Evolutionary conservation across 2,113 vertebrate species (phyloP).

Genomic region (Baryphthengus martii): DNA sequence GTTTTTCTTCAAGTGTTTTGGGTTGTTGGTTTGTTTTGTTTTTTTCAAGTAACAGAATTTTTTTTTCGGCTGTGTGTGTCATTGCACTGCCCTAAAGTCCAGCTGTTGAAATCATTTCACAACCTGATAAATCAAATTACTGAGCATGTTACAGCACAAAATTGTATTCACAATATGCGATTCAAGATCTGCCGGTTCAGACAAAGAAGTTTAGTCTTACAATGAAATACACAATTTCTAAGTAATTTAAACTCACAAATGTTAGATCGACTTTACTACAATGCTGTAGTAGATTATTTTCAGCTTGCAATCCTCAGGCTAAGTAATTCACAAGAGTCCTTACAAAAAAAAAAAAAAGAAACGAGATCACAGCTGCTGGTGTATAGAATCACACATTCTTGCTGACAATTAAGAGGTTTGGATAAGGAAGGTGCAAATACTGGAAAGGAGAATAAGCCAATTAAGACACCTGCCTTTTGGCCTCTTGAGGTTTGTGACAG

Average conservation of each 20-base stretch:
- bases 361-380: neutral
- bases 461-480: neutral
- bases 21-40: neutral
- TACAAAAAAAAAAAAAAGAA: neutral
- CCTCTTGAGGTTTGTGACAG: neutral
- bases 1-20: neutral
- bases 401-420: neutral
- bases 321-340: neutral
- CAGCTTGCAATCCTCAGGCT: neutral
- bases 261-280: neutral
- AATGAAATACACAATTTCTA: neutral
- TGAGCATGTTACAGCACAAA: neutral
- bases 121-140: neutral
- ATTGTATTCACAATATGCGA: neutral
- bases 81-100: neutral
- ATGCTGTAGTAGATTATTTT: neutral
- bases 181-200: neutral
- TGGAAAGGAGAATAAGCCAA: neutral
- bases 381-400: neutral
- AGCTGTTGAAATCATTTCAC: neutral
- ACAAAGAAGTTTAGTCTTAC: neutral
- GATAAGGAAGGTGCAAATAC: neutral
- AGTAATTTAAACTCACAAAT: neutral
- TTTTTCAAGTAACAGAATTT: neutral
- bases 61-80: too few relatives aligned